Evolutionary conservation across 2,797 vertebrate genomes (phyloP), one percentile per base, ranked within the genome.

Genomic region (Periparus ater): DNA sequence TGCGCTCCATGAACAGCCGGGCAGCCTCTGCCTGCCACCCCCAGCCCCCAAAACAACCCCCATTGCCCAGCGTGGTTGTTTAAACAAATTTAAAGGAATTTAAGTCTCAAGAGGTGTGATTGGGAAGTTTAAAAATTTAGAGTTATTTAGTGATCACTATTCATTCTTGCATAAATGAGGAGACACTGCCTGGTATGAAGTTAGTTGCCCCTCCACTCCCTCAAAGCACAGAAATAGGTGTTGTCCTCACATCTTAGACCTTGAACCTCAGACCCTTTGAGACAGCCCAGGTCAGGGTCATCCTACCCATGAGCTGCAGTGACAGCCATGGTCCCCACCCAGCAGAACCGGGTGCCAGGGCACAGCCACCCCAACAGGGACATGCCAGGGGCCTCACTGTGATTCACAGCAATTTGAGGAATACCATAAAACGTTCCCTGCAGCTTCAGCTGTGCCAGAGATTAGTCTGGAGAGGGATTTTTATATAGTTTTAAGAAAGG

Each of bases 1-100:
- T 1, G 6, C 2, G 36, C 68, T 8, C 82, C 11, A 10, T 0
- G 2, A 9, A 2, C 13, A 2, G 14, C 1, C 4, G 2, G 25
- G 54, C 42, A 16, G 17, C 17, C n/a, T 16, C 26, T 5, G 8
- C 23, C 27, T 8, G 42, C 17, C 9, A 1, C 8, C 23, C 29
- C 17, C 65, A 20, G 26, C 44, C 71, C 19, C 20, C 0, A 0
- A 4, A 66, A 15, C 23, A 30, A 0, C 14, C 20, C 9, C 34
- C 30, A 0, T 12, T 15, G 7, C 50, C 20, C 74, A 6, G 8
- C 8, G 16, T 0, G 21, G 20, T 0, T 47, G 40, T 11, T 36
- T 6, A 26, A 53, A 54, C 10, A 22, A 51, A 17, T 13, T 60
- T 29, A 44, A 57, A 66, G 27, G 14, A 45, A 23, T 66, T 70